Evolutionary conservation across 2,888 invertebrate species (phyloP).

Genomic region (Meliscaeva auricollis): DNA sequence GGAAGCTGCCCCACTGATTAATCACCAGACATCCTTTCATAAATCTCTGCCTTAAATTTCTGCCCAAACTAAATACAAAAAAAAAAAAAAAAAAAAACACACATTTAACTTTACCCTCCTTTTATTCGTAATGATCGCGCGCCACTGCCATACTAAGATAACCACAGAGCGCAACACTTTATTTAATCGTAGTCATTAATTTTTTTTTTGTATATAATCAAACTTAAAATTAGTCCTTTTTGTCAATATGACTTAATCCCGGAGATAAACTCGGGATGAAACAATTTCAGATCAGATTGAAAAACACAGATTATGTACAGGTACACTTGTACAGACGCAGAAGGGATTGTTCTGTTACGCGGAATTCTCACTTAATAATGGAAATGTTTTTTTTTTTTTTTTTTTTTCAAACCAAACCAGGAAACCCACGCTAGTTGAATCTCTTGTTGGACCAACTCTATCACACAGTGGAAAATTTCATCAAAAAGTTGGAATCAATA

Average conservation of each 20-base stretch:
- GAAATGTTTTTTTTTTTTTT: neutral
- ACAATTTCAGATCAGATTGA: constrained; percentile 48
- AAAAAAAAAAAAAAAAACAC: neutral
- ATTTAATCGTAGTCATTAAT: constrained; percentile 70
- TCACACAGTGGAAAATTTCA: neutral
- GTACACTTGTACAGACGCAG: no score
- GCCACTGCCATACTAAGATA: constrained; percentile 42
- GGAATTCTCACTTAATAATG: neutral
- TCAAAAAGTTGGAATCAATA: neutral
- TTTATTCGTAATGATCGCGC: constrained; percentile 47
- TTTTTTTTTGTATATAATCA: constrained; percentile 47
- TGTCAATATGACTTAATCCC: constrained; percentile 75
- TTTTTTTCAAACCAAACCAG: constrained; percentile 43
- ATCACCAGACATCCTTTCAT: constrained; percentile 67
- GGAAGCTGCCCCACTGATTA: constrained; percentile 62
- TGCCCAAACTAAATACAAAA: neutral
- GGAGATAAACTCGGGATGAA: constrained; percentile 62
- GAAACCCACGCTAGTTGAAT: constrained; percentile 46
- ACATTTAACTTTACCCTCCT: neutral
- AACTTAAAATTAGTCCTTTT: constrained; percentile 70
- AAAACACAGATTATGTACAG: neutral
- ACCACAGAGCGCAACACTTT: constrained; percentile 59
- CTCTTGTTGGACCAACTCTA: constrained; percentile 24
- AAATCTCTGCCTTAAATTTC: constrained; percentile 46
- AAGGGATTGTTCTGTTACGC: constrained; percentile 6